Base-by-base conservation (phyloP, 2,113 vertebrate species). In the Scomber colias region DNA sequence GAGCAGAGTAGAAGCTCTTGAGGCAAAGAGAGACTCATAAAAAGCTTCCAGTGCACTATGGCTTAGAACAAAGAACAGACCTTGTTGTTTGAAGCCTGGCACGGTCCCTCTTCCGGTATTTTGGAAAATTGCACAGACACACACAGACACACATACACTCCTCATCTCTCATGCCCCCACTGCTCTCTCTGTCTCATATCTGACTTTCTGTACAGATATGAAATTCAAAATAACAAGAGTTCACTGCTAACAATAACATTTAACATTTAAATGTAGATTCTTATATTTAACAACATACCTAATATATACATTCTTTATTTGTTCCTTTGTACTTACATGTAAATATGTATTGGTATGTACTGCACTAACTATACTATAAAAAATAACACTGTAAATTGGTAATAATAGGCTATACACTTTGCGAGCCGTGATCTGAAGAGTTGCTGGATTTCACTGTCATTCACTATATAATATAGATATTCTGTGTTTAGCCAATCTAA, bases 51-150 rank as follows among this genome's bases (percentile, higher is more conserved):
- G 60, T 79, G 84, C 68, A 88, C 69, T 60, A 49, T 44, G 61
- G 78, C 51, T 64, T 49, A 79, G 61, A 91, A 88, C 85, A 90
- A 90, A 90, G 73, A 56, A 73, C 62, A 81, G 71, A 71, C 48
- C 54, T 64, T 75, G 68, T 50, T 17, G 64, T 89, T 92, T 92
- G 85, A 92, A 90, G 86, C 71, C 60, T 56, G 65, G 56, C 60
- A 82, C 50, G 24, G 55, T 53, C 57, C 40, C 73, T 71, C 70
- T 40, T 69, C 45, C 27, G 4, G 24, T 55, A 62, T 67, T 73
- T 49, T 76, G 13, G 8, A 24, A 24, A 81, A 75, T 75, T 71
- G 48, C 49, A 80, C 1, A 46, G 8, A 46, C 51, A 44, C 50
- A 45, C n/a, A 35, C 1, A 46, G 8, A 46, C 51, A 44, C 50